A percentile compares a stretch with the other conserved stretches of the same genome.
Conservation (phyloP, 1,140 invertebrate species). For the Cotesia chilonis region DNA sequence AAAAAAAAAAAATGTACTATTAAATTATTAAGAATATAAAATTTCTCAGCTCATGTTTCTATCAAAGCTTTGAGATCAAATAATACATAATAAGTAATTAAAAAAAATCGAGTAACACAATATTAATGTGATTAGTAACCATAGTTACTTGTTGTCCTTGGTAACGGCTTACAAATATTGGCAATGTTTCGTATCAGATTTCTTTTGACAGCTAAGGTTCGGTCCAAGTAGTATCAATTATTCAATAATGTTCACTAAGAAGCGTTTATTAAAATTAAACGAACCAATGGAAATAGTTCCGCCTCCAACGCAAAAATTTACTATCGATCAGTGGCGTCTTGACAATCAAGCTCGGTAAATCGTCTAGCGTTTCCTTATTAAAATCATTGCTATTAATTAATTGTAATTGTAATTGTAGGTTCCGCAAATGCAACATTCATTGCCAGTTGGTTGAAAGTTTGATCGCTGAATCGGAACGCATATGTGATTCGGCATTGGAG, state of each 20-base stretch:
- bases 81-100: neutral
- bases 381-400: neutral
- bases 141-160: constrained; percentile 4
- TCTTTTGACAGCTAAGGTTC: neutral
- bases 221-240: neutral
- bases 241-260: neutral
- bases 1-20: constrained; percentile 62
- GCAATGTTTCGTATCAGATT: neutral
- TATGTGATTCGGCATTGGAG: constrained; percentile 74
- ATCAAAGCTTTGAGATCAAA: neutral
- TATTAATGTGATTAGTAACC: neutral
- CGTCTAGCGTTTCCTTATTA: neutral
- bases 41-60: neutral
- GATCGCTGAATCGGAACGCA: constrained; percentile 70
- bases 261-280: neutral
- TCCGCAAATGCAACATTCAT: constrained; percentile 74
- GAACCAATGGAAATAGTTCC: constrained; percentile 59
- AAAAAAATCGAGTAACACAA: neutral
- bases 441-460: constrained; percentile 77
- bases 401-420: constrained; percentile 52
- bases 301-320: constrained; percentile 70
- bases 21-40: neutral
- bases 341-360: constrained; percentile 67
- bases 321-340: constrained; percentile 76
- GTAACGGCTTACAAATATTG: neutral